Evolutionary conservation across 2,797 vertebrate genomes (phyloP).

Genomic region (Helarctos malayanus): DNA sequence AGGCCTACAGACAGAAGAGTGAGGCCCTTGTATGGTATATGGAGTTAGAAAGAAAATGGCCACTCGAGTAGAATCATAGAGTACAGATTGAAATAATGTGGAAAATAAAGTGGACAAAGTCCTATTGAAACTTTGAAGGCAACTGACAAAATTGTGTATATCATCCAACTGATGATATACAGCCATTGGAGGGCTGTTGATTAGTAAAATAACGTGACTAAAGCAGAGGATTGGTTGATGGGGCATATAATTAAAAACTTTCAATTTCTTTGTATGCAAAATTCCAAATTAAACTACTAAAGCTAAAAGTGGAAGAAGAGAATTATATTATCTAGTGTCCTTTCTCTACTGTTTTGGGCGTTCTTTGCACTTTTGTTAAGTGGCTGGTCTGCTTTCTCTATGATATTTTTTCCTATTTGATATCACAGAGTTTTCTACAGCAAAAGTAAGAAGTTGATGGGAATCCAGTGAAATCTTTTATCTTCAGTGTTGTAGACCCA

Average conservation of each 20-base stretch:
- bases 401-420: not conserved
- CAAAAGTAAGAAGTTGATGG: slow-evolving; percentile 41
- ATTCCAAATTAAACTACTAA: slow-evolving; percentile 58
- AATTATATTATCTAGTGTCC: slow-evolving; percentile 5
- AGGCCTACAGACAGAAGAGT: not conserved
- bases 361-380: slow-evolving; percentile 53
- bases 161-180: not conserved
- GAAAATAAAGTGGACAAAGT: slow-evolving; percentile 38
- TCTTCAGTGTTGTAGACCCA: slow-evolving; percentile 20
- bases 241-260: slow-evolving; percentile 48
- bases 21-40: not conserved
- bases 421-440: slow-evolving; percentile 9
- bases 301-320: slow-evolving; percentile 60
- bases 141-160: slow-evolving; percentile 34
- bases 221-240: slow-evolving; percentile 6
- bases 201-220: slow-evolving; percentile 44
- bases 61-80: not conserved
- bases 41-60: not conserved
- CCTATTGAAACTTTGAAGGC: slow-evolving; percentile 45
- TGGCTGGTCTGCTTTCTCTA: slow-evolving; percentile 18
- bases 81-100: slow-evolving; percentile 29
- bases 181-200: not conserved
- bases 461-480: slow-evolving; percentile 42
- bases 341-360: slow-evolving; percentile 20
- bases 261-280: slow-evolving; percentile 36